Conservation (phyloP, 2,888 invertebrate genomes). For the Mantis religiosa region DNA sequence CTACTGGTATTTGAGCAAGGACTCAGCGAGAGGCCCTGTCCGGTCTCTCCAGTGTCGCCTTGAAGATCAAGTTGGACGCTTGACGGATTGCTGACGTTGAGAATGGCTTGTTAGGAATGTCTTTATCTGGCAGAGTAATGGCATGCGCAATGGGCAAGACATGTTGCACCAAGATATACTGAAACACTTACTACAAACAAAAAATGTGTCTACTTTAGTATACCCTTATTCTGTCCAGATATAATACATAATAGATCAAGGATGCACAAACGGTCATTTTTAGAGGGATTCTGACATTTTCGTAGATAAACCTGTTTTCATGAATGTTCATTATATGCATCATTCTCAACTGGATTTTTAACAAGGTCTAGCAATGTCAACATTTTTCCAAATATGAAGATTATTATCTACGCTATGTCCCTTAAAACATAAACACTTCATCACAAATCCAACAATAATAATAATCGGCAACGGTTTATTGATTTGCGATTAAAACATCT, state of each 20-base stretch:
- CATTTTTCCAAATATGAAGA: no score
- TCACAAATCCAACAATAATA: no score
- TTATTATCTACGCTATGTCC: no score
- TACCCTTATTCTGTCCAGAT: background rate
- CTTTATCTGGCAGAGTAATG: background rate
- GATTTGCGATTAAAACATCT: no score
- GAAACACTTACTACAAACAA: background rate
- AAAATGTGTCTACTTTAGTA: background rate
- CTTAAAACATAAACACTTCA: no score
- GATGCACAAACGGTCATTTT: background rate
- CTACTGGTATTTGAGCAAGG: background rate
- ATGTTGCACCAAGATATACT: background rate
- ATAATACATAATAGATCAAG: background rate
- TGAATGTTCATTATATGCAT: no score
- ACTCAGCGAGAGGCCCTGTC: background rate
- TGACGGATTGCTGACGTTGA: background rate
- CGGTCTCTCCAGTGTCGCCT: background rate
- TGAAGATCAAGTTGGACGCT: background rate
- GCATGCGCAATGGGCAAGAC: background rate
- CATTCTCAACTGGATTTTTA: no score
- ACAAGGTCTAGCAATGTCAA: no score
- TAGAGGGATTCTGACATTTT: no score
- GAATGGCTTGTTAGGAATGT: background rate
- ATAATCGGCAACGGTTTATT: no score
- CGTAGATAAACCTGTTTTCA: no score